A percentile compares a stretch with the other conserved stretches of the same genome.
Evolutionary conservation across 2,797 vertebrate species (phyloP).

Genomic region (Otus scops): DNA sequence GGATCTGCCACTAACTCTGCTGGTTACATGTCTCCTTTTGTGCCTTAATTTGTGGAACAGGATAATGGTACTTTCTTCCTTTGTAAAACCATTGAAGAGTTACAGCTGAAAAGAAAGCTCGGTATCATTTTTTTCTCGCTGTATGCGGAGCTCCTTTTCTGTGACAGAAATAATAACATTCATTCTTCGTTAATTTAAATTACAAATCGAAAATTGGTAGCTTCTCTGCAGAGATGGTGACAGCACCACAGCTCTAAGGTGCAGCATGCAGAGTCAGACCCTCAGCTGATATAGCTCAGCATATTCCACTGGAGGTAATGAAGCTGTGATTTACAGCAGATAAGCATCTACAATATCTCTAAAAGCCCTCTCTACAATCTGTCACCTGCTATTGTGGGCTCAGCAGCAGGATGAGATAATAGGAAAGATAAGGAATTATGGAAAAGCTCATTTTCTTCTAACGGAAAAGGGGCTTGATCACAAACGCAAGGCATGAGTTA

Average conservation of each 20-base stretch:
- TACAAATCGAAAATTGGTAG: neutral
- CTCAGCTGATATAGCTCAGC: neutral
- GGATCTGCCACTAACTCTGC: neutral
- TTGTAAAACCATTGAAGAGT: neutral
- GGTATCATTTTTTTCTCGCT: neutral
- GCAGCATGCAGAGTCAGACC: neutral
- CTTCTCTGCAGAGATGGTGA: neutral
- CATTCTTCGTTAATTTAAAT: constrained; percentile 34
- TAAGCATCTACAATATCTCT: neutral
- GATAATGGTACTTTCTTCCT: neutral
- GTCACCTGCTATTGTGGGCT: neutral
- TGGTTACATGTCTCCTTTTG: neutral
- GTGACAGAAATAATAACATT: neutral
- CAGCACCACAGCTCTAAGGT: neutral
- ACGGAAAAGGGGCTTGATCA: neutral
- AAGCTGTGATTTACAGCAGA: constrained; percentile 36
- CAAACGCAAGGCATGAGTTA: neutral
- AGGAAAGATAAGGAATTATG: neutral
- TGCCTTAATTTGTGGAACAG: neutral
- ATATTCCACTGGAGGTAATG: neutral
- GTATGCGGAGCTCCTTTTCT: neutral
- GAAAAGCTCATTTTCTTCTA: neutral
- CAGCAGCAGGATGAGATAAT: neutral
- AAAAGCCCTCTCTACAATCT: neutral
- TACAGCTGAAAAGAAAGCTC: neutral